Base-by-base conservation (phyloP, 2,888 invertebrate species). In the Drosophila testacea region DNA sequence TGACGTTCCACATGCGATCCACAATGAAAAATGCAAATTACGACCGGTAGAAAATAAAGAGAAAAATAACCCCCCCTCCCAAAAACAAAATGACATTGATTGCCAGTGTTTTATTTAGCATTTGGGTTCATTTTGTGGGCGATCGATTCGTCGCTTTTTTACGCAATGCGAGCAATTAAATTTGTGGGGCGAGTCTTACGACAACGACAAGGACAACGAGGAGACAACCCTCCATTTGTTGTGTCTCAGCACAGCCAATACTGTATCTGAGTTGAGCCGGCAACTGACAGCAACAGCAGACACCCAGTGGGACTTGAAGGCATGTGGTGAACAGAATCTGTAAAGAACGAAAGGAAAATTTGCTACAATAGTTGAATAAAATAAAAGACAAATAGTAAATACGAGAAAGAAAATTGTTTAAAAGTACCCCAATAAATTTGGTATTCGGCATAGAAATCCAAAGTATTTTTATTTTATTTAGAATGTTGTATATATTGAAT, bases 21-120 rank as follows among this genome's bases (percentile, higher is more conserved):
- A 39, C 39, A 39, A 13, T 2, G 4, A 10, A 46, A 56, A 41
- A 55, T 44, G 47, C 36, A 30, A 55, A 55, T 66, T 54, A 27
- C 46, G 28, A 41, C 1, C 22, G 34, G 30, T 42, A 36, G n/a
- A 13, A 41, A 34, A 34, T n/a, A 22, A 10, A 11, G 34, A 27
- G 16, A 22, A 22, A 22, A 22, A 22, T 1, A 22, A 22, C 22
- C 3, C 22, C 22, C 22, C 2, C 30, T 7, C 30, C 16, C 16
- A 41, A 42, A 30, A 36, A 22, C 13, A 34, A 36, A 28, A 13
- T 28, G 73, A 81, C 73, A 77, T 71, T 81, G 81, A 86, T 83
- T 86, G 83, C 54, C 39, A 10, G 46, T 54, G 34, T 50, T 56
- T 76, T 66, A 57, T 66, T 66, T 48, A 52, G 41, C 55, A 52